These are phyloP conservation scores for Platycnemis pennipes DNA, from an alignment of 2,888 invertebrate species.

Conservation along the genomic window DNA sequence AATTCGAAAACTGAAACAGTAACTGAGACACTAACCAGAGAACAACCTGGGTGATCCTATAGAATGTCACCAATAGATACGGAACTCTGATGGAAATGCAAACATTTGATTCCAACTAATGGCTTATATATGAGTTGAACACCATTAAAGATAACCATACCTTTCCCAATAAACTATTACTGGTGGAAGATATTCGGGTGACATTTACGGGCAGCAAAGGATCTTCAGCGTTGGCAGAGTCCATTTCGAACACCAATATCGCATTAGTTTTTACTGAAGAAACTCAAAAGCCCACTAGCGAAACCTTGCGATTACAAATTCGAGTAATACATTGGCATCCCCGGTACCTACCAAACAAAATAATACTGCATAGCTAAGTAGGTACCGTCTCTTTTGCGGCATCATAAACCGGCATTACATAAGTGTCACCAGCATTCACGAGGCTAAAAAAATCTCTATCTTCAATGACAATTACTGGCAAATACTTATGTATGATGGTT, in stretches of 20 bases:
- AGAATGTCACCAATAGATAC: too few relatives aligned
- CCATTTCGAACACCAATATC: neutral
- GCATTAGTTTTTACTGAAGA: neutral
- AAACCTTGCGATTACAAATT: neutral
- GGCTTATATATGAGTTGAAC: too few relatives aligned
- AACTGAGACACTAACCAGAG: too few relatives aligned
- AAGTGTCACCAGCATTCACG: neutral
- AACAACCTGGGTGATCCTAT: too few relatives aligned
- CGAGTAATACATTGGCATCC: too few relatives aligned
- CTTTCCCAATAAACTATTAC: conserved; percentile 31
- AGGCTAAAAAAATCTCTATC: neutral
- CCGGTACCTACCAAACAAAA: neutral
- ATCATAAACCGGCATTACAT: too few relatives aligned
- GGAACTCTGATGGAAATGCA: too few relatives aligned
- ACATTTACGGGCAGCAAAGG: neutral
- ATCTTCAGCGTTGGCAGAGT: neutral
- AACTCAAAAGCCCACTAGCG: neutral
- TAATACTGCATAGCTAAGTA: too few relatives aligned
- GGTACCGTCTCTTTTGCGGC: too few relatives aligned
- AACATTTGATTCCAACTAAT: too few relatives aligned
- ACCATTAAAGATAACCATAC: neutral
- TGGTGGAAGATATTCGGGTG: neutral
- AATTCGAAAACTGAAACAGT: neutral
- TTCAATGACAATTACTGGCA: too few relatives aligned
- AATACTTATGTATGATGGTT: too few relatives aligned